Conservation (phyloP, 2,888 invertebrate species). For the Tetramorium bicarinatum region DNA sequence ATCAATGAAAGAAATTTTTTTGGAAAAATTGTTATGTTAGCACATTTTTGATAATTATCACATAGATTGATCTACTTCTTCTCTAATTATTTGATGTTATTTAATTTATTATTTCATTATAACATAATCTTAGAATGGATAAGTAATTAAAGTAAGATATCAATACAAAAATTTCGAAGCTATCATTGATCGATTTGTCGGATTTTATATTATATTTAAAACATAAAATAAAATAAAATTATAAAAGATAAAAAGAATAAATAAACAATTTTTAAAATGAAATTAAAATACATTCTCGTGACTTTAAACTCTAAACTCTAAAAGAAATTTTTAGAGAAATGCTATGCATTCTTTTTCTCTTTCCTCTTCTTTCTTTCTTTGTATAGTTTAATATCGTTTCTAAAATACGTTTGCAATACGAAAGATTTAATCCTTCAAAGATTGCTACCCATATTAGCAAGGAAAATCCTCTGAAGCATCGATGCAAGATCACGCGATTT, state of each 20-base stretch:
- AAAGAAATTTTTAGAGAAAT: background rate
- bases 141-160: no score
- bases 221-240: background rate
- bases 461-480: conserved; percentile 89
- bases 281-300: background rate
- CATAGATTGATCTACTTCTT: background rate
- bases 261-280: background rate
- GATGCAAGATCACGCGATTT: conserved; percentile 89
- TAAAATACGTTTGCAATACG: background rate
- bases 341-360: background rate
- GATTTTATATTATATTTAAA: no score
- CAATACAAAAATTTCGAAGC: no score
- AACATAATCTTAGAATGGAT: no score
- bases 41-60: background rate
- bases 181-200: no score
- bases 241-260: background rate
- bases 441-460: conserved; percentile 75
- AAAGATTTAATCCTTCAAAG: background rate
- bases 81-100: background rate
- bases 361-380: background rate
- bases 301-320: background rate
- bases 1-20: background rate
- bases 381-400: background rate
- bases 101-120: no score
- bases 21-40: background rate